Base-by-base conservation (phyloP, 2,797 vertebrate genomes). In the Saxicola maurus region DNA sequence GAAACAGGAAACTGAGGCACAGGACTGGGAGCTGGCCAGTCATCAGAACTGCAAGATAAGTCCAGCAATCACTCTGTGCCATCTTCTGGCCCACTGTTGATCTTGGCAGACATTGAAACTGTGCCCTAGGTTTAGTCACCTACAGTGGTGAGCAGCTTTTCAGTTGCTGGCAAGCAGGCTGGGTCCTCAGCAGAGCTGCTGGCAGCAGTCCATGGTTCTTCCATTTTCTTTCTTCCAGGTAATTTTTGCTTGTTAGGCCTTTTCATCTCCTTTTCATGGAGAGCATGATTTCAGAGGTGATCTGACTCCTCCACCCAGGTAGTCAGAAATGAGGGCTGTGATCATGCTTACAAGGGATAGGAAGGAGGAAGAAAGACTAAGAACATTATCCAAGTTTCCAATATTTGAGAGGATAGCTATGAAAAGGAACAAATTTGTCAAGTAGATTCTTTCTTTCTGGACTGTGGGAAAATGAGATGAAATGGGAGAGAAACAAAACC, bases 221-320 rank as follows among this genome's bases (percentile, higher is more conserved):
- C 82, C 66, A 68, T 93, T 94, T 94, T 89, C 73, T 74, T 82
- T 91, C 68, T 83, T 55, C 46, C 68, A 92, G 89, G 51, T 79
- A 4, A 62, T 38, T 79, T 82, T 82, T 85, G 35, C 57, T 82
- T 1, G 0, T 60, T 64, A 85, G 25, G 35, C 11, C 17, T 67
- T 89, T 82, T 90, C 40, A 61, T 65, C 59, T 84, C 31, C 37
- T 87, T 73, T 85, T 61, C 42, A 56, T 18, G 60, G 64, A 76
- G 23, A 59, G 5, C 25, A 19, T 48, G 61, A 25, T 80, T 93
- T 91, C 76, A 56, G 89, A 77, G 56, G 61, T 52, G 79, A 55
- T 85, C 37, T 56, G 10, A 52, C 64, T 80, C 35, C 30, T 71
- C 37, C 52, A 20, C 9, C 8, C 0, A 0, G 79, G 61, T 60